Base-by-base conservation (phyloP, 2,888 invertebrate species). In the Drosophila affinis region DNA sequence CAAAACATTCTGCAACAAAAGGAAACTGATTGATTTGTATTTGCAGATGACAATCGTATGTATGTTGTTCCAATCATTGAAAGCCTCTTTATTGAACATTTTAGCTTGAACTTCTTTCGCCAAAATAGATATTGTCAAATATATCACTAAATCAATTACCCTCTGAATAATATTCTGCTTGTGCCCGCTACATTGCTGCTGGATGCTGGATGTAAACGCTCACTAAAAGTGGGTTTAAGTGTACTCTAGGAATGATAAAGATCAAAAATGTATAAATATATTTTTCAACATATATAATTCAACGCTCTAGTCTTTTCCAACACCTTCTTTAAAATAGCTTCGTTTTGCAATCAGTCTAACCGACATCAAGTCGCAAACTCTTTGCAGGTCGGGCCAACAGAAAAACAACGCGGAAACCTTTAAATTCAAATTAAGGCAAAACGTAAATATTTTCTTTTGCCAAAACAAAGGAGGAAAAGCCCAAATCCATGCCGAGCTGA, bases 361-460 rank as follows among this genome's bases (percentile, higher is more conserved):
- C 62, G 76, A 78, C 78, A 74, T 68, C 62, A 52, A 72, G 75
- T 80, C 65, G 49, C 70, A 72, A 74, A 70, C 62, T 65, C 67
- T 63, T 72, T 65, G 70, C 75, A 63, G 61, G 72, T 34, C 34
- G 54, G 17, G 76, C 71, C 61, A 58, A n/a, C 55, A 55, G 51
- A 51, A 63, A 62, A 76, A 55, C 85, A 70, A 81, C 81, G 85
- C 83, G 83, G 83, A 83, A 83, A 85, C 76, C 72, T 87, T 83
- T 63, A 79, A 81, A 87, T 81, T 85, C 82, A 83, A 83, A 83
- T 83, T 85, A 87, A 79, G 72, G 71, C 85, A 77, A 62, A 74
- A 45, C 65, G 24, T 57, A 60, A 59, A 58, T 32, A 48, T 75
- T 72, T 62, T 71, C 75, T 61, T 61, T 60, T 59, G 62, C 61